Conservation (phyloP, 1,140 invertebrate genomes). For the Psix sp. region DNA sequence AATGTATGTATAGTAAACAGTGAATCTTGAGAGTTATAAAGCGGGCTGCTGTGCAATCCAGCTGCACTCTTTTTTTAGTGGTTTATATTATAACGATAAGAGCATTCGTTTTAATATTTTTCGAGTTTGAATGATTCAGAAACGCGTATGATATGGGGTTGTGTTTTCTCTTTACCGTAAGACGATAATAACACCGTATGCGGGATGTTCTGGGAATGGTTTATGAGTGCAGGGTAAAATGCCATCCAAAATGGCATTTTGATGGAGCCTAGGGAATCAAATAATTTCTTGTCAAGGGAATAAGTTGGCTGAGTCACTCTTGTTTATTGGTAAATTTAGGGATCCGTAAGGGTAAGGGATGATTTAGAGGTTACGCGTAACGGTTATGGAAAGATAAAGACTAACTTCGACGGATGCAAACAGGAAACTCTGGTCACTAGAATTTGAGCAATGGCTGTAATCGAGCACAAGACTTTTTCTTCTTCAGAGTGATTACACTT, state of each 20-base stretch:
- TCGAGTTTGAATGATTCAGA: not conserved
- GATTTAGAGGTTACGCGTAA: conserved; percentile 42
- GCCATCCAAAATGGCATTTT: conserved; percentile 42
- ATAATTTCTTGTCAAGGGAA: conserved; percentile 29
- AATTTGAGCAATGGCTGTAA: too few species aligned
- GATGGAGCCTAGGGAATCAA: conserved; percentile 44
- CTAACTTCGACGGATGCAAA: conserved; percentile 17
- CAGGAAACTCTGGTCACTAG: not conserved
- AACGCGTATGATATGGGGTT: conserved; percentile 6
- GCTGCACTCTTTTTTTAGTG: too few species aligned
- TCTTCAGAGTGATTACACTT: too few species aligned
- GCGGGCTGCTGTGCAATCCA: too few species aligned
- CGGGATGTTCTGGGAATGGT: conserved; percentile 27
- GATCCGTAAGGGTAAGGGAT: conserved; percentile 22
- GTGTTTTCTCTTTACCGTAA: not conserved
- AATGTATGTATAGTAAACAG: too few species aligned
- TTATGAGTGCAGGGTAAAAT: conserved; percentile 33
- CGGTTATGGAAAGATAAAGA: conserved; percentile 39
- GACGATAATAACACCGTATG: conserved; percentile 27
- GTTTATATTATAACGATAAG: too few species aligned
- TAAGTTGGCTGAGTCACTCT: conserved; percentile 26
- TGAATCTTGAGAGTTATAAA: too few species aligned
- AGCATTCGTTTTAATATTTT: too few species aligned
- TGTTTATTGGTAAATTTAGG: conserved; percentile 51
- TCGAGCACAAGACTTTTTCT: too few species aligned